phyloP scores from a whole-genome alignment of 2,888 invertebrate genomes.

The Copidosoma aretas region DNA sequence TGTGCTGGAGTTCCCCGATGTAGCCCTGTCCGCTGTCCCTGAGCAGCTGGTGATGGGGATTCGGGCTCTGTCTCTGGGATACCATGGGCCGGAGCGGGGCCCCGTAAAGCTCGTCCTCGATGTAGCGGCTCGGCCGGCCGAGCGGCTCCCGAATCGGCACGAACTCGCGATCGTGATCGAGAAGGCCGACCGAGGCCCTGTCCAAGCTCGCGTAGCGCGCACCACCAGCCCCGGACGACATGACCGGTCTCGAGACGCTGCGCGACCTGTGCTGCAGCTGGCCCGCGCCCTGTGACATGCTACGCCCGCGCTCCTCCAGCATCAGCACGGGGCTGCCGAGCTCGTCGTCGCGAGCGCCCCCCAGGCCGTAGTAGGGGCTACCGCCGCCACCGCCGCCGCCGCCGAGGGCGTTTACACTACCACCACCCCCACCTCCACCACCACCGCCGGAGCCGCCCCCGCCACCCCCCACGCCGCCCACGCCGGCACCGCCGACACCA shows the following conservation, averaged over 20 bases:
- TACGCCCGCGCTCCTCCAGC: conserved; percentile 75
- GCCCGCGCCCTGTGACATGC: conserved; percentile 68
- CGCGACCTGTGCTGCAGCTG: conserved; percentile 74
- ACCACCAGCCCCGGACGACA: conserved; percentile 61
- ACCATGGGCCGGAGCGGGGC: conserved; percentile 30
- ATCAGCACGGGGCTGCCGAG: conserved; percentile 71
- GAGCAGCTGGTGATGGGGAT: conserved; percentile 67
- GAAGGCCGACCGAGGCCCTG: conserved; percentile 70
- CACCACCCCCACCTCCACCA: neutral
- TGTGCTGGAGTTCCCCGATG: conserved; percentile 88
- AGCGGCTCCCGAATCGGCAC: conserved; percentile 81
- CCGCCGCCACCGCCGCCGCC: conserved; percentile 24
- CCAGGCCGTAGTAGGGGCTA: conserved; percentile 29
- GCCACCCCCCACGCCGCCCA: conserved; percentile 9
- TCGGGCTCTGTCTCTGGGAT: conserved; percentile 73
- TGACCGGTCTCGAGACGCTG: conserved; percentile 78
- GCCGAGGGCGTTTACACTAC: conserved; percentile 7
- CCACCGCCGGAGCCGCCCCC: neutral
- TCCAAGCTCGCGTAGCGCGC: conserved; percentile 70
- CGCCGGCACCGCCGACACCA: no score
- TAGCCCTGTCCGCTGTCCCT: conserved; percentile 69
- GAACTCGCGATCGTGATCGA: conserved; percentile 86
- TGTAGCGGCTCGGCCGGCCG: conserved; percentile 22
- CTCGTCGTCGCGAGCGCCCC: conserved; percentile 47
- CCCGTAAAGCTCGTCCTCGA: conserved; percentile 67